Percentiles rank a stretch among this genome's conserved stretches.
Evolutionary conservation across 2,113 vertebrate genomes (phyloP).

Genomic region (Excalfactoria chinensis): DNA sequence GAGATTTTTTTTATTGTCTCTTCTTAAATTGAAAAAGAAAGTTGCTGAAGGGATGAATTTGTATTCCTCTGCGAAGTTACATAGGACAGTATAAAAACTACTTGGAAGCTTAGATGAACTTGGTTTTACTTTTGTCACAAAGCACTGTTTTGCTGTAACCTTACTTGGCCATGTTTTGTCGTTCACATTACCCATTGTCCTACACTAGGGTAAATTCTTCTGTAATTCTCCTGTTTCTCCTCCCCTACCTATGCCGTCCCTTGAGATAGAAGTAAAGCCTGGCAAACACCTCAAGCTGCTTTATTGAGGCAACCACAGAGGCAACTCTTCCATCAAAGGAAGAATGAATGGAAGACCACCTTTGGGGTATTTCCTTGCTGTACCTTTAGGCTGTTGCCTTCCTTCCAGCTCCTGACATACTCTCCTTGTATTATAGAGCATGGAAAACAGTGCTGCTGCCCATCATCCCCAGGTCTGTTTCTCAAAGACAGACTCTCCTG

Average conservation of each 20-base stretch:
- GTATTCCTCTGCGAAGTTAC: not conserved
- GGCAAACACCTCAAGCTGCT: not conserved
- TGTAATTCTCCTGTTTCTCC: not conserved
- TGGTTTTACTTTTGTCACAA: not conserved
- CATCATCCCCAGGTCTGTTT: not conserved
- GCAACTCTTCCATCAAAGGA: not conserved
- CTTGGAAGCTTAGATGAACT: not conserved
- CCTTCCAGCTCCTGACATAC: not conserved
- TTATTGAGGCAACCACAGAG: not conserved
- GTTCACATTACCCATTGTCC: fast-evolving
- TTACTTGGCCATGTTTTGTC: not conserved
- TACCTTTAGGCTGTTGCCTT: not conserved
- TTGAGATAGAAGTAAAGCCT: not conserved
- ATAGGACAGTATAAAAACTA: not conserved
- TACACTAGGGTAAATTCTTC: not conserved
- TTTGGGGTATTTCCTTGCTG: not conserved
- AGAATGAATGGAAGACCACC: not conserved
- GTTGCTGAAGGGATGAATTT: not conserved
- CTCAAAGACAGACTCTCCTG: not conserved
- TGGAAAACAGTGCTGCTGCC: not conserved
- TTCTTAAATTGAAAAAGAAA: not conserved
- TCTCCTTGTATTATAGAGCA: not conserved
- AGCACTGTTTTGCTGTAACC: not conserved
- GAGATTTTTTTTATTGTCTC: not conserved
- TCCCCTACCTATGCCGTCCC: not conserved